Conservation (phyloP, 2,888 invertebrate genomes). For the Celastrina argiolus region DNA sequence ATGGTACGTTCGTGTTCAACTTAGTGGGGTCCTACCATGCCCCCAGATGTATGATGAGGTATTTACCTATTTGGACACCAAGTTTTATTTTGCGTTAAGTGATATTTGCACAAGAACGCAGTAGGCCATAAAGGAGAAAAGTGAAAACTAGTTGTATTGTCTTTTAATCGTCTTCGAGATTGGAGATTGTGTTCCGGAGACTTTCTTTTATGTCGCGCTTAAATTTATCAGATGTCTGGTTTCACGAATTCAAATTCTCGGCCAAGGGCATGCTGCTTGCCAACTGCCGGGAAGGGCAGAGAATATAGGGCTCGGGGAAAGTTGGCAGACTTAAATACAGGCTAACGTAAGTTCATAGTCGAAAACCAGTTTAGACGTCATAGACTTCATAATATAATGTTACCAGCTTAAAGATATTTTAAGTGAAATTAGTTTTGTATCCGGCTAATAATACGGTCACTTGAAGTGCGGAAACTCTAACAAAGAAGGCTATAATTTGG, state of each 20-base stretch:
- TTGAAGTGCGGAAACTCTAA: neutral
- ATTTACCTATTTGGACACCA: too few relatives aligned
- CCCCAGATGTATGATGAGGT: too few relatives aligned
- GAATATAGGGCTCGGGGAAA: conserved; percentile 1
- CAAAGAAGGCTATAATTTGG: conserved; percentile 1
- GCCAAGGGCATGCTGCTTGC: conserved; percentile 8
- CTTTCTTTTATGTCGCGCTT: conserved; percentile 9
- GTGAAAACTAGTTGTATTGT: conserved; percentile 14
- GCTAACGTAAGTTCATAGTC: neutral
- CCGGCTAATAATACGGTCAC: conserved; percentile 4
- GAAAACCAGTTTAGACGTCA: neutral
- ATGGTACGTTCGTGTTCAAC: too few relatives aligned
- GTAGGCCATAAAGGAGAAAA: conserved; percentile 12
- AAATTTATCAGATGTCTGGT: neutral
- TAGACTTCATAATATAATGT: too few relatives aligned
- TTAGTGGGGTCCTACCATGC: too few relatives aligned
- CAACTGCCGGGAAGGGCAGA: neutral
- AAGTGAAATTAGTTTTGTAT: conserved; percentile 6
- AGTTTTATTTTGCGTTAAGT: neutral
- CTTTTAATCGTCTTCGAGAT: conserved; percentile 8
- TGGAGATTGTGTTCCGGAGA: conserved; percentile 5
- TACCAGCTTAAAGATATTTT: neutral
- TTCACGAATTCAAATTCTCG: conserved; percentile 16
- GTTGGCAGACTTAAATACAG: neutral
- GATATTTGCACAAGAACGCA: neutral